Conservation (phyloP, 2,888 invertebrate species). For the Erebia palarica region DNA sequence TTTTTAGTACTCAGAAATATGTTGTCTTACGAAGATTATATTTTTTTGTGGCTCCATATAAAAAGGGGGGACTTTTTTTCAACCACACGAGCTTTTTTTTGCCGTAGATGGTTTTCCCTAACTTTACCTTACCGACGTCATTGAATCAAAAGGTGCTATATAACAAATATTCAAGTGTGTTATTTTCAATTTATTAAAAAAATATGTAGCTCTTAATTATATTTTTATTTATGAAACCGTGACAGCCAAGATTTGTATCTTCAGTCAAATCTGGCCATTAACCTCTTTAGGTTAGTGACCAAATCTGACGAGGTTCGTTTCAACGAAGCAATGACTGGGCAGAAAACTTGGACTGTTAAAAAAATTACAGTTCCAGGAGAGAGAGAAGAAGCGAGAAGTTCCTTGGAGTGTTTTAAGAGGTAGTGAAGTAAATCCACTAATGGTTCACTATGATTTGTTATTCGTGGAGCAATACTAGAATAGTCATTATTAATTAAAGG, state of each 20-base stretch:
- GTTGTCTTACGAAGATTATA: too few relatives aligned
- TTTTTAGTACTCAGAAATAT: too few relatives aligned
- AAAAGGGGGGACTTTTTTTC: too few relatives aligned
- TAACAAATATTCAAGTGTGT: background rate
- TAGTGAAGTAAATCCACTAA: too few relatives aligned
- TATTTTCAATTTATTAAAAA: background rate
- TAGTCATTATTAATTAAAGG: too few relatives aligned
- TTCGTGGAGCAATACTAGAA: too few relatives aligned
- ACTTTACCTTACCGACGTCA: background rate
- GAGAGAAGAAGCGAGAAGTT: too few relatives aligned
- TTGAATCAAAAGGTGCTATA: background rate
- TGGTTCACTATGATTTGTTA: too few relatives aligned
- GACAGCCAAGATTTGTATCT: slow-evolving; percentile 14
- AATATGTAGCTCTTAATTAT: slow-evolving; percentile 4
- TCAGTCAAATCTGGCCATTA: slow-evolving; percentile 1
- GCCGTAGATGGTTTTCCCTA: too few relatives aligned
- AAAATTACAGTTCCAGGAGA: background rate
- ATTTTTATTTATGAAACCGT: slow-evolving; percentile 10
- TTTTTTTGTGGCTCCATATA: too few relatives aligned
- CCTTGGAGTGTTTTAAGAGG: too few relatives aligned
- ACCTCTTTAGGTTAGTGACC: slow-evolving; percentile 13
- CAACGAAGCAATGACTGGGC: background rate
- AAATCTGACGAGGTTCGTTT: background rate
- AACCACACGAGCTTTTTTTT: too few relatives aligned
- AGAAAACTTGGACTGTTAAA: background rate